A percentile compares a stretch with the other conserved stretches of the same genome.
These are phyloP conservation scores for Coelinius sp. DNA, from an alignment of 2,888 invertebrate species.

Conservation along the genomic window DNA sequence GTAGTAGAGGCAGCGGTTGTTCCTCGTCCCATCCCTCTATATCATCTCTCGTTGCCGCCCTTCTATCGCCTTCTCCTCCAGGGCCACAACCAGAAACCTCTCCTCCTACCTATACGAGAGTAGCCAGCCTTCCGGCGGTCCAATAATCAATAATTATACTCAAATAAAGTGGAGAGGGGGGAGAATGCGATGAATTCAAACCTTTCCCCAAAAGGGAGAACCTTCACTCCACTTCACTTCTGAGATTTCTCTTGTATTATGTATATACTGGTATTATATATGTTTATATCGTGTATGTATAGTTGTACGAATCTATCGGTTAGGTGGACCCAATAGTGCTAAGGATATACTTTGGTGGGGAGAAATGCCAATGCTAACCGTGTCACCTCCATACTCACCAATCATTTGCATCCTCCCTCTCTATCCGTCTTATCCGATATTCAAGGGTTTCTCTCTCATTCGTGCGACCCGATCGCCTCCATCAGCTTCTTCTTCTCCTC, in stretches of 20 bases:
- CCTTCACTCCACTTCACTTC: background rate
- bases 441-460: conserved; percentile 37
- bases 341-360: background rate
- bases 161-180: conserved; percentile 73
- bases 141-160: conserved; percentile 77
- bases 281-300: background rate
- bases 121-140: conserved; percentile 69
- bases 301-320: background rate
- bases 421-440: conserved; percentile 69
- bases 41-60: conserved; percentile 47
- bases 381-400: conserved; percentile 18
- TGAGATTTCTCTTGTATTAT: background rate
- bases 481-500: conserved; percentile 5
- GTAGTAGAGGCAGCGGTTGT: conserved; percentile 53
- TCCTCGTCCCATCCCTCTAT: conserved; percentile 56
- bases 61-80: conserved; percentile 41
- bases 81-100: conserved; percentile 45
- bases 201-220: background rate
- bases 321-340: background rate
- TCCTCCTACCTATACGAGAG: conserved; percentile 52
- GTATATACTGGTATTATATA: background rate
- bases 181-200: conserved; percentile 14
- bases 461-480: conserved; percentile 40
- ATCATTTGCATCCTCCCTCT: conserved; percentile 60
- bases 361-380: conserved; percentile 18